These are phyloP conservation scores for Nysson spinosus DNA, from an alignment of 2,888 invertebrate species.

Conservation along the genomic window DNA sequence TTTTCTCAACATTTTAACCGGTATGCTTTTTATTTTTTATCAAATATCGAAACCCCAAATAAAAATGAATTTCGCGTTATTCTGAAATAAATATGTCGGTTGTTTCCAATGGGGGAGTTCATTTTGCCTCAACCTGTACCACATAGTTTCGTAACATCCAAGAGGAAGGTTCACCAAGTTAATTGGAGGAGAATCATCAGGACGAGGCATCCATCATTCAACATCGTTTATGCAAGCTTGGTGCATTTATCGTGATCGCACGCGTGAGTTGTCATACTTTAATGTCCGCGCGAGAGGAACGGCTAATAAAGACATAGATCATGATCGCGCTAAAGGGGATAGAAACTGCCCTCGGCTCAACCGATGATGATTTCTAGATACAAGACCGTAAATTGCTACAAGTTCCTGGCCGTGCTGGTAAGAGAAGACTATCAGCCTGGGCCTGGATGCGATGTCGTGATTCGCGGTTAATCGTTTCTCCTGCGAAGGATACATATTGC, in stretches of 20 bases:
- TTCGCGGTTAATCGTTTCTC: constrained; percentile 31
- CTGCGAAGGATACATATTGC: background rate
- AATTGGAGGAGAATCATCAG: constrained; percentile 24
- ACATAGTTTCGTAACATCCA: too few relatives aligned
- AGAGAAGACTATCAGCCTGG: constrained; percentile 5
- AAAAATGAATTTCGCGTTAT: too few relatives aligned
- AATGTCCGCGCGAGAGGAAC: constrained; percentile 21
- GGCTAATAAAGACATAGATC: constrained; percentile 55
- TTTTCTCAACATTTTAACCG: too few relatives aligned
- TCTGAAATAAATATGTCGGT: too few relatives aligned
- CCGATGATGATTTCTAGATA: constrained; percentile 37
- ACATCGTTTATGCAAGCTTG: constrained; percentile 13
- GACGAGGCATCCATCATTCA: constrained; percentile 1
- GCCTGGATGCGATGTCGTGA: constrained; percentile 8
- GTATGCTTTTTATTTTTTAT: too few relatives aligned
- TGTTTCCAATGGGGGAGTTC: too few relatives aligned
- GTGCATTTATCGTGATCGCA: constrained; percentile 7
- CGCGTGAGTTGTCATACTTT: constrained; percentile 37
- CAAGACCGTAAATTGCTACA: constrained; percentile 41
- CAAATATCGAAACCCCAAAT: too few relatives aligned
- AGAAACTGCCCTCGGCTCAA: background rate
- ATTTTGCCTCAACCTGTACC: too few relatives aligned
- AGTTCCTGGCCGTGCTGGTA: constrained; percentile 22
- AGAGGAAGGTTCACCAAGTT: background rate
- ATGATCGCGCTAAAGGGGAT: constrained; percentile 31